Percentiles rank a stretch among this genome's conserved stretches.
These are phyloP conservation scores for Oreochromis niloticus DNA, from an alignment of 2,113 vertebrate genomes.

Conservation along the genomic window DNA sequence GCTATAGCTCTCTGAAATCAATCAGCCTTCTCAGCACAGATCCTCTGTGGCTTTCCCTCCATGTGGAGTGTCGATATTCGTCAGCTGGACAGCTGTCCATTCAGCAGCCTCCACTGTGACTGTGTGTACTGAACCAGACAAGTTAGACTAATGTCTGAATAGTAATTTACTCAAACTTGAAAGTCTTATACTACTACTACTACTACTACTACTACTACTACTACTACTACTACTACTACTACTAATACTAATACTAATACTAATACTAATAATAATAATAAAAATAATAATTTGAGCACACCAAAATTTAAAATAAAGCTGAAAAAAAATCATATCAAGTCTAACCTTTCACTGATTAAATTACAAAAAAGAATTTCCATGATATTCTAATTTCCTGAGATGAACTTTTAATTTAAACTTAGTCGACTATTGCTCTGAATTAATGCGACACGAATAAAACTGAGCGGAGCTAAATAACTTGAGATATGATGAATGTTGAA, in stretches of 20 bases:
- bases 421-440: accelerated
- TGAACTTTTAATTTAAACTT: neutral
- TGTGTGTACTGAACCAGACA: neutral
- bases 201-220: neutral
- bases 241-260: accelerated
- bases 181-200: neutral
- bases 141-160: neutral
- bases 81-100: neutral
- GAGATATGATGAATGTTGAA: neutral
- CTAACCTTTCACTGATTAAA: neutral
- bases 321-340: neutral
- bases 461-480: neutral
- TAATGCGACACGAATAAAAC: neutral
- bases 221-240: too few species aligned
- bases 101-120: neutral
- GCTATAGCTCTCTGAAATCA: neutral
- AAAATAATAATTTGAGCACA: neutral
- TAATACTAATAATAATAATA: neutral
- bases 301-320: neutral
- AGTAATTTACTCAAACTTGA: neutral
- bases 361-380: neutral
- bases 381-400: neutral
- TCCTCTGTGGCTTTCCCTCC: neutral
- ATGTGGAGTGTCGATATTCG: neutral
- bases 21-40: neutral